Conservation (phyloP, 2,797 vertebrate species). For the Gephyroberyx darwinii region DNA sequence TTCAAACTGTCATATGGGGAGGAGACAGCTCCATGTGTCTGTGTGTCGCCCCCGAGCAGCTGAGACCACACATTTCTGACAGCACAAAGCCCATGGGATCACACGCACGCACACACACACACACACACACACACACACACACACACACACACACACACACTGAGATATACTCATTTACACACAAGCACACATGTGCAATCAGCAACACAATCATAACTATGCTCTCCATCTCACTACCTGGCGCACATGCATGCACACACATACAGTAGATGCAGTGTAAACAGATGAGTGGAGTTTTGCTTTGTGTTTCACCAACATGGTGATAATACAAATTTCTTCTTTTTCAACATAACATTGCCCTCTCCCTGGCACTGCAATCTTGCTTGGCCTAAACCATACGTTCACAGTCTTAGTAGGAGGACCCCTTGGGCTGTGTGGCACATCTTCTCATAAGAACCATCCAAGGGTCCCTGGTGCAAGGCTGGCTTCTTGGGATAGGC, state of each 20-base stretch:
- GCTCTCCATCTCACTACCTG: neutral
- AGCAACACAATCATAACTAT: neutral
- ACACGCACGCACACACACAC: conserved; percentile 6
- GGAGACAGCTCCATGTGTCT: conserved; percentile 38
- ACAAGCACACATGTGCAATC: conserved; percentile 3
- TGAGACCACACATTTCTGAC: conserved; percentile 39
- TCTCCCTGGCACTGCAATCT: conserved; percentile 38
- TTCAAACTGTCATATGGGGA: conserved; percentile 43
- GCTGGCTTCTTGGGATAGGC: conserved; percentile 29
- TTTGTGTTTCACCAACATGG: neutral
- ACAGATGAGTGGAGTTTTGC: neutral
- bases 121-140: neutral
- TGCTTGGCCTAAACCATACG: conserved; percentile 59
- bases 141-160: conserved; percentile 3
- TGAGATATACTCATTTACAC: neutral
- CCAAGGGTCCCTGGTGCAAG: conserved; percentile 26
- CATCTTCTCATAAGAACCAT: conserved; percentile 38
- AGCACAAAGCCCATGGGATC: conserved; percentile 13
- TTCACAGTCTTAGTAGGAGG: conserved; percentile 39
- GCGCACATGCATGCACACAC: conserved; percentile 12
- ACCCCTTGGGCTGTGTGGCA: conserved; percentile 38
- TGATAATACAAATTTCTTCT: conserved; percentile 43
- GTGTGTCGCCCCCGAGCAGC: conserved; percentile 38
- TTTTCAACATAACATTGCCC: conserved; percentile 27
- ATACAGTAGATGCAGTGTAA: neutral